Percentiles rank a stretch among this genome's conserved stretches.
phyloP scores from a whole-genome alignment of 2,888 invertebrate genomes.

The Nephrotoma flavescens region DNA sequence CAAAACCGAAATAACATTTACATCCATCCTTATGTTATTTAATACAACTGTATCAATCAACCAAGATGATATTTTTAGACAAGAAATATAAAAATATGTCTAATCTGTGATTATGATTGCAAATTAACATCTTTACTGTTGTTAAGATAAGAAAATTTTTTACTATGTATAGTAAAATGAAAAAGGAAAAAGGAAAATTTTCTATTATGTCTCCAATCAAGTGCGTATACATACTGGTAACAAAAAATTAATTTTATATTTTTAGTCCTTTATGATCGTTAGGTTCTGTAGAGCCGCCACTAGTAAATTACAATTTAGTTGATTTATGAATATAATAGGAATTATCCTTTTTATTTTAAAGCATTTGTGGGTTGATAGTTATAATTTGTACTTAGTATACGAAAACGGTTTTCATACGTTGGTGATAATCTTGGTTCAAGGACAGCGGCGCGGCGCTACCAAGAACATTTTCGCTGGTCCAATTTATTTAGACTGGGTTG shows the following conservation, averaged over 20 bases:
- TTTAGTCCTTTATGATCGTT: neutral
- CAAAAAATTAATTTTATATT: neutral
- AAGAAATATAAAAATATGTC: neutral
- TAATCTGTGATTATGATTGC: neutral
- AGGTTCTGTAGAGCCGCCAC: neutral
- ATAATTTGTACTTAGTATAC: neutral
- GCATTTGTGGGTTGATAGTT: neutral
- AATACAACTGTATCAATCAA: neutral
- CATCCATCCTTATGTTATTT: neutral
- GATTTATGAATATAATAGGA: neutral
- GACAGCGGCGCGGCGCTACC: no score
- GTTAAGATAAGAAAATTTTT: neutral
- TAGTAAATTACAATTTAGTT: neutral
- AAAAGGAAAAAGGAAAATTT: neutral
- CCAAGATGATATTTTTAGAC: neutral
- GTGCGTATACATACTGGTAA: neutral
- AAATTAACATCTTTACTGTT: neutral
- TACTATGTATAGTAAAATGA: neutral
- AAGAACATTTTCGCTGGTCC: no score
- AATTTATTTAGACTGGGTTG: no score
- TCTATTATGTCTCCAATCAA: neutral
- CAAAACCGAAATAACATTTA: neutral
- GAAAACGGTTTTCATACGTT: no score
- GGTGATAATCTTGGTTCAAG: no score
- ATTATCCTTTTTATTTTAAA: neutral